Evolutionary conservation across 1,140 invertebrate genomes (phyloP), one percentile per base, ranked within the genome.

Genomic region (Diorhabda elongata): DNA sequence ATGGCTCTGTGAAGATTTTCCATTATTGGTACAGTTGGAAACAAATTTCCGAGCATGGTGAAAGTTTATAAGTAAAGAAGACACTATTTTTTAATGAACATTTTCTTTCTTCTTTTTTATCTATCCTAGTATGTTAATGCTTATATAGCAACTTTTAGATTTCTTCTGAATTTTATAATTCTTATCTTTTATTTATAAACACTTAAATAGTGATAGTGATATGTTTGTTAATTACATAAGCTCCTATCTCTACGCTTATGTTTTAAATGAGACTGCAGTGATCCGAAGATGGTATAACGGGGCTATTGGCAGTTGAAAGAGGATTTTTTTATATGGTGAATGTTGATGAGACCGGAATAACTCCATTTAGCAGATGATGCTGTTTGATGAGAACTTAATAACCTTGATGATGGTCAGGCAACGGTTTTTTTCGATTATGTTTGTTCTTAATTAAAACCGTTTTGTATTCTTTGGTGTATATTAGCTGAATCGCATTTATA

Each of bases 371-470:
- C 47, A 52, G 47, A 52, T 52, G 47, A 6, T 4, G n/a, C 47
- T 52, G 6, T 6, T n/a, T 6, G 6, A 6, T 52, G 47, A 8
- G 47, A 52, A 52, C n/a, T 2, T 6, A 3, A 52, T 52, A 52
- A 52, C 47, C 47, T 52, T 52, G 47, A 52, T 52, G 47, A 52
- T 52, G 47, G 47, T 52, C 47, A 52, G 47, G 47, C 47, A 52
- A 52, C 47, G 47, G 47, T 52, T 52, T 52, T 52, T 52, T 52
- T 26, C 26, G 26, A 52, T 6, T 52, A 3, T 52, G 47, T 52
- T 52, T 52, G 47, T 8, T 52, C 47, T 52, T 52, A 52, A 52
- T 52, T 52, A 52, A 52, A 52, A 52, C 47, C n/a, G 47, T 52
- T 52, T 52, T 3, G 47, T 52, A 52, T 52, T 52, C 47, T 52